Evolutionary conservation across 2,888 invertebrate genomes (phyloP), one percentile per base, ranked within the genome.

Genomic region (Scaptomyza parva): DNA sequence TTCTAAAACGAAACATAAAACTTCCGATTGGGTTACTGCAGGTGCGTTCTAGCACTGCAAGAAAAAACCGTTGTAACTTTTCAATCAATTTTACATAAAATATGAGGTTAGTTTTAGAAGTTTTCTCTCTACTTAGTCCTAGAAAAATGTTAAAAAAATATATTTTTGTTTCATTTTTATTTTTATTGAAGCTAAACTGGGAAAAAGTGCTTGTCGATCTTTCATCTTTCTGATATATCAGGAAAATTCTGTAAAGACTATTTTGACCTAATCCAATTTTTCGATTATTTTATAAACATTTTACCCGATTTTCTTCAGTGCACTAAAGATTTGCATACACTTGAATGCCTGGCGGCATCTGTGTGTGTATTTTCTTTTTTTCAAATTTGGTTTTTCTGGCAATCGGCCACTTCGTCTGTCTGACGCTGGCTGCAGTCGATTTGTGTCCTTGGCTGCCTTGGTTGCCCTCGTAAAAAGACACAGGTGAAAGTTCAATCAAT

Each of bases 1-100:
- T 74, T 70, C 78, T 69, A 69, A 82, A 80, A 67, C 67, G 78
- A 69, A 78, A 69, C 85, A 76, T 74, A 78, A 70, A 78, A 81
- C 82, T 68, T 70, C 53, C 59, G 50, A 24, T 65, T 58, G 50
- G 45, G 3, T 22, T 45, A 22, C 41, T 79, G 80, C 74, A 70
- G 73, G 60, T 77, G 73, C 48, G 44, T 61, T 44, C 40, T 12
- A 11, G 14, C 33, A 48, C 48, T 35, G 35, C 18, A n/a, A n/a
- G 33, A n/a, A 48, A 35, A 35, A 22, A 14, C 1, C 11, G n/a
- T 18, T 14, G 7, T 14, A 14, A 6, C 1, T 5, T n/a, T 39
- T 17, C 11, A 12, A 33, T n/a, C n/a, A n/a, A n/a, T n/a, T n/a
- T n/a, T n/a, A n/a, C n/a, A 4, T 1, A 24, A 24, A 24, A 24